Base-by-base conservation (phyloP, 2,888 invertebrate species). In the Eugnorisma glareosa region DNA sequence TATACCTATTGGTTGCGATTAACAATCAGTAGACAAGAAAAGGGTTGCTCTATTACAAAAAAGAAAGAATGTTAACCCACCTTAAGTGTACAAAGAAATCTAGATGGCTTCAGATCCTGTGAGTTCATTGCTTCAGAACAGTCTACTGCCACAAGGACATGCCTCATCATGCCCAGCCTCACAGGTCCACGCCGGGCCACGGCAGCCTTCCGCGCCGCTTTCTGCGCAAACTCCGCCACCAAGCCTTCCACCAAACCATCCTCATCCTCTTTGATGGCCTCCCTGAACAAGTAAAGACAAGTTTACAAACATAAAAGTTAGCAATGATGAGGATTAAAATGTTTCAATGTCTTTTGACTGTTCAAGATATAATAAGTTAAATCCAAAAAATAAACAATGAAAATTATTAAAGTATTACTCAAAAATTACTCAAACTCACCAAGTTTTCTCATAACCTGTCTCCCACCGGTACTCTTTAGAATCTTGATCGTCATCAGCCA, bases 151-250 rank as follows among this genome's bases (percentile, higher is more conserved):
- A 99, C 95, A 91, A 98, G 99, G 75, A 99, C 94, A 95, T 99
- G 99, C 68, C 99, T 97, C 99, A 99, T 99, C 99, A 99, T 99
- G 57, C 99, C 99, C 51, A 99, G 97, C 77, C 99, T 97, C 64
- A 99, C 98, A 83, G 98, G 98, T 15, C 98, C 97, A 81, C 97
- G 97, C 83, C 98, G 98, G 64, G 98, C 97, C 54, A 97, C 97
- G 81, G 98, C 97, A 0, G 98, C 97, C 92, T 98, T 98, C 51
- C 99, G 97, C 0, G 99, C 99, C 0, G 99, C 99, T 92, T 98
- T 98, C 92, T 99, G 98, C 73, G 99, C 98, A 86, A 99, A 98
- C 90, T 99, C 99, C 1, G 99, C 98, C 73, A 99, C 98, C 35
- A 99, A 98, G 31, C 98, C 97, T 93, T 99, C 99, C 90, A 99